Base-by-base conservation (phyloP, 2,797 vertebrate genomes). In the Semaprochilodus insignis region DNA sequence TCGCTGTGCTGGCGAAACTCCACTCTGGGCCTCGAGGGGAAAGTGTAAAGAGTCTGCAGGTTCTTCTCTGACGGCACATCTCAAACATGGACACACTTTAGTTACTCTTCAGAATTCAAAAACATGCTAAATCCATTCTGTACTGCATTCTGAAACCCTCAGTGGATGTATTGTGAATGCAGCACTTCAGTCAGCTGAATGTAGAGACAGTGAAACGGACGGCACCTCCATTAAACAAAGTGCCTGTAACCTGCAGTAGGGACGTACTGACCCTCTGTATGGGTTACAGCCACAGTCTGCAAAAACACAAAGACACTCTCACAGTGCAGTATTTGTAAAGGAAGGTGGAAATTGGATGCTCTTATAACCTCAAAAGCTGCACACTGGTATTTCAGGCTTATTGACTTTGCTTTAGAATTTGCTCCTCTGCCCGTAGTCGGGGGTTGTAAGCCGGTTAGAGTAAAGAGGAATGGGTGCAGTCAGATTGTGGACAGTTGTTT, bases 1-100 rank as follows among this genome's bases (percentile, higher is more conserved):
- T 19, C 74, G 82, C 44, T 81, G 83, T 86, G 88, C 83, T 90
- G 89, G 87, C 83, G 81, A 19, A 72, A 87, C 89, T 91, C 88
- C 63, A 70, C 86, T 84, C 80, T 88, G 89, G 70, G 44, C 1
- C 34, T 60, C 52, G 6, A 77, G 57, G 23, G 40, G 77, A 7
- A 63, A 83, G 60, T 36, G 14, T 6, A 40, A 81, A 31, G 23
- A 34, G 7, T 11, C 67, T 81, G 76, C 59, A 52, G 67, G 67
- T 52, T 36, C 48, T 72, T 52, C 48, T 74, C 81, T 72, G 85
- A 84, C 85, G 59, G 89, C 85, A 86, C 85, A 52, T 27, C 23
- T 70, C 27, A 65, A 23, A 76, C 13, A 44, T 44, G 16, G 44
- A 54, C 57, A 25, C 27, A 44, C 51, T 40, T 16, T 74, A 23